Evolutionary conservation across 2,888 invertebrate genomes (phyloP), one percentile per base, ranked within the genome.

Genomic region (Scotopteryx bipunctaria): DNA sequence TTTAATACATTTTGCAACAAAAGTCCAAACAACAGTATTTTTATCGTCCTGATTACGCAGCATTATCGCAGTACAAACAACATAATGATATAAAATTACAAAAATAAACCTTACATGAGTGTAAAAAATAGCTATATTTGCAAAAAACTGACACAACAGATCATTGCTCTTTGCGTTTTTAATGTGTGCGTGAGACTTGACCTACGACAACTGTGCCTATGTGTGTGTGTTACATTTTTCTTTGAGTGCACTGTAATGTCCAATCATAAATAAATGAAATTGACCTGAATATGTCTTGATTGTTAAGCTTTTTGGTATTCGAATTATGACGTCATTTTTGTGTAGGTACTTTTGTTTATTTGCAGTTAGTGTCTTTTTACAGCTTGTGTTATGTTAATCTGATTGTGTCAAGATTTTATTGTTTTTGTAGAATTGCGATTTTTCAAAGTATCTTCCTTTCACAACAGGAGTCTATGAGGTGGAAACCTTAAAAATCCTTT

Each of bases 101-200:
- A 63, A 44, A 56, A 48, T 52, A 41, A 49, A 42, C 48, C 45
- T 38, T 49, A 52, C 29, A 38, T 9, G n/a, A 5, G 17, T 61
- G 55, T 61, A 63, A 47, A 74, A 70, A 68, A 61, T 66, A 64
- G 71, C 69, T 70, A 72, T 73, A 75, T 72, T 71, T 63, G 75
- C 76, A 78, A 81, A 83, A n/a, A 83, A 75, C 68, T 69, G 83
- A 84, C 78, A 82, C 77, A 68, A 70, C 80, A 42, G 81, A 73
- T 63, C 83, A 70, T 78, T 83, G 81, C 80, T 76, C 84, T 74
- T 72, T 62, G 55, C 63, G 64, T 66, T 69, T 68, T 49, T 35
- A 19, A 15, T 46, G 55, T 61, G 50, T 63, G 75, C 55, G 71
- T 62, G 62, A 59, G 42, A 66, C 71, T 69, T 76, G 77, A 78